Base-by-base conservation (phyloP, 2,113 vertebrate genomes). In the Entomyzon cyanotis region DNA sequence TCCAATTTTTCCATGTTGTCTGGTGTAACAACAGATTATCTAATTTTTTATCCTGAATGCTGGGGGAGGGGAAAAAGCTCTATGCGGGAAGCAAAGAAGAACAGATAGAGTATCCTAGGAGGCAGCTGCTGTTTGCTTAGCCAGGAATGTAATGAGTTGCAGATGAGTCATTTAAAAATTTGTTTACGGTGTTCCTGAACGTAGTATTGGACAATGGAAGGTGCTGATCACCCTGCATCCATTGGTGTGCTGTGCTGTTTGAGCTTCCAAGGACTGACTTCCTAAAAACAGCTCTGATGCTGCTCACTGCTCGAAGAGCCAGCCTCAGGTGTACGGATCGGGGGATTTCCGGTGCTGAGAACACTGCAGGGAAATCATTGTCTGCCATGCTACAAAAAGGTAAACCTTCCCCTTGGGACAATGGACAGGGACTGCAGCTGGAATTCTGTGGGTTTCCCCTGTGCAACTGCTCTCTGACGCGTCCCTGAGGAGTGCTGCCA, bases 131-230 rank as follows among this genome's bases (percentile, higher is more conserved):
- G 39, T 46, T 67, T 84, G 68, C 63, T 49, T n/a, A 59, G 30
- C 59, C 33, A 41, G 63, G 82, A 73, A 42, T 50, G 82, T 82
- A 69, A 31, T 22, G 55, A 88, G 56, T 60, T 93, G 55, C 49
- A 42, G 31, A 42, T 70, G 83, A 93, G 52, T 87, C 17, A 81
- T 37, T 73, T 20, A 5, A 67, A n/a, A 19, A 39, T 46, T 24
- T 50, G 44, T 47, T 84, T 73, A 46, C 3, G 0, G 0, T 30
- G 13, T n/a, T 93, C 37, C 55, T 64, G 59, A 55, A 23, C 0
- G 0, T 9, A 15, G 21, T 19, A 41, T 11, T 37, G 47, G 81
- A 37, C 59, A 30, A 44, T 3, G 2, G 15, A 67, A 58, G 76
- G 14, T 10, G 4, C 25, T 30, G 65, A 27, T 35, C 2, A 2